A percentile compares a stretch with the other conserved stretches of the same genome.
These are phyloP conservation scores for Passer domesticus DNA, from an alignment of 2,113 vertebrate species.

Conservation along the genomic window DNA sequence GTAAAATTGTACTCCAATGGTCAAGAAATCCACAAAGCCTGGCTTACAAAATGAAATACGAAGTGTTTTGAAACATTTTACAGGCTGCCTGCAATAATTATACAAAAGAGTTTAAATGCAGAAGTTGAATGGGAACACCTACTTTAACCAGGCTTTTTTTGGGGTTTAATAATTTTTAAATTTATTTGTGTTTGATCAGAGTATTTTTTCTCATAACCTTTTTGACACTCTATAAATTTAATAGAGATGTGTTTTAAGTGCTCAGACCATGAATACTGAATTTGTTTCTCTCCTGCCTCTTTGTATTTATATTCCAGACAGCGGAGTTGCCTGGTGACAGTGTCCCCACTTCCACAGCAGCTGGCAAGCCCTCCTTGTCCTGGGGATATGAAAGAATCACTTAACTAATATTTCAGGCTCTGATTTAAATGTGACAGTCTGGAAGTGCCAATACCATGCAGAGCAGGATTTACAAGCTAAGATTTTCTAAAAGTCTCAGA, in stretches of 20 bases:
- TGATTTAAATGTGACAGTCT: slow-evolving; percentile 24
- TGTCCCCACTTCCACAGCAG: slow-evolving; percentile 49
- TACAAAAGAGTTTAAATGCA: neutral
- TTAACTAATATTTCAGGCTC: slow-evolving; percentile 59
- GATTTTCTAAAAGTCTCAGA: slow-evolving; percentile 17
- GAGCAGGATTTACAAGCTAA: neutral
- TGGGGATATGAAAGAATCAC: slow-evolving; percentile 11
- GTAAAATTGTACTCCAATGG: neutral
- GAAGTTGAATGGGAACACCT: neutral
- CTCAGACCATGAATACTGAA: slow-evolving; percentile 18
- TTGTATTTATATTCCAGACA: slow-evolving; percentile 35
- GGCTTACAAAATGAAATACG: neutral
- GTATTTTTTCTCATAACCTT: slow-evolving; percentile 21
- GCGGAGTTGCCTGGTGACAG: slow-evolving; percentile 56
- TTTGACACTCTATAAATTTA: slow-evolving; percentile 53
- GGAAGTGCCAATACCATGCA: neutral
- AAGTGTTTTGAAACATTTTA: slow-evolving; percentile 7
- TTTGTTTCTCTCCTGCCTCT: slow-evolving; percentile 34
- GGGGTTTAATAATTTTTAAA: neutral
- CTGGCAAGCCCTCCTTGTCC: slow-evolving; percentile 48
- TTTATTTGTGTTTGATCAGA: slow-evolving; percentile 9
- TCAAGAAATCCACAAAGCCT: neutral
- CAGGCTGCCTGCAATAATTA: neutral
- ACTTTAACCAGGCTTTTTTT: neutral
- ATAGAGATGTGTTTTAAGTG: slow-evolving; percentile 37